These are phyloP conservation scores for Centropyge bicolor DNA, from an alignment of 2,797 vertebrate species.

Conservation along the genomic window DNA sequence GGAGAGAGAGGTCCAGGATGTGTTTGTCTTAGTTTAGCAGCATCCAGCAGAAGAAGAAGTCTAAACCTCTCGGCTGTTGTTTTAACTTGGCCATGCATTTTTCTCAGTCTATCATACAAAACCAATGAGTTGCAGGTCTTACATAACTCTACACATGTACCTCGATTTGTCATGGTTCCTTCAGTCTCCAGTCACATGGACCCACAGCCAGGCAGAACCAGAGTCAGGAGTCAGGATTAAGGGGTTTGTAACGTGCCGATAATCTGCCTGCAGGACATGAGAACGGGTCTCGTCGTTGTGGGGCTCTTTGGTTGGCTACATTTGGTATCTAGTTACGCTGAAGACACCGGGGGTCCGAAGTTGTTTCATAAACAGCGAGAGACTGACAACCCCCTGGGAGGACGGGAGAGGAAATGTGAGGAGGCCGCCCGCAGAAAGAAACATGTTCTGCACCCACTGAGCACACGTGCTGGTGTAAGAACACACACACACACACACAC, in stretches of 20 bases:
- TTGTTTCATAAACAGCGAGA: constrained; percentile 18
- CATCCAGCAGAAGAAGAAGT: neutral
- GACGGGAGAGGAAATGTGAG: constrained; percentile 34
- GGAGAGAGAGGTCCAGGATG: neutral
- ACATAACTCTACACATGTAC: constrained; percentile 24
- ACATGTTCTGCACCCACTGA: constrained; percentile 28
- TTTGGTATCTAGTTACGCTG: constrained; percentile 18
- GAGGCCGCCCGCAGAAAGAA: neutral
- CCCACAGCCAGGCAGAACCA: neutral
- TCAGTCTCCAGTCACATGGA: constrained; percentile 30
- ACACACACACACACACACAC: neutral
- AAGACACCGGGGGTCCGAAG: constrained; percentile 6
- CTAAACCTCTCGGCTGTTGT: neutral
- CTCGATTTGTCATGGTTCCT: constrained; percentile 31
- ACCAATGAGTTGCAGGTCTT: neutral
- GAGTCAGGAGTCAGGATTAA: neutral
- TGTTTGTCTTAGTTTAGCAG: neutral
- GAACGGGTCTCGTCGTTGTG: constrained; percentile 11
- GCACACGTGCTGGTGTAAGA: constrained; percentile 17
- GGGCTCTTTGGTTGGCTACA: neutral
- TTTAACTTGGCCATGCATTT: neutral
- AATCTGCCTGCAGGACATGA: constrained; percentile 5
- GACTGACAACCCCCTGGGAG: constrained; percentile 20
- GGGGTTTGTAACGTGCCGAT: neutral
- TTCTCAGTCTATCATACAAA: neutral